Base-by-base conservation (phyloP, 2,888 invertebrate genomes). In the Oscheius sp. region DNA sequence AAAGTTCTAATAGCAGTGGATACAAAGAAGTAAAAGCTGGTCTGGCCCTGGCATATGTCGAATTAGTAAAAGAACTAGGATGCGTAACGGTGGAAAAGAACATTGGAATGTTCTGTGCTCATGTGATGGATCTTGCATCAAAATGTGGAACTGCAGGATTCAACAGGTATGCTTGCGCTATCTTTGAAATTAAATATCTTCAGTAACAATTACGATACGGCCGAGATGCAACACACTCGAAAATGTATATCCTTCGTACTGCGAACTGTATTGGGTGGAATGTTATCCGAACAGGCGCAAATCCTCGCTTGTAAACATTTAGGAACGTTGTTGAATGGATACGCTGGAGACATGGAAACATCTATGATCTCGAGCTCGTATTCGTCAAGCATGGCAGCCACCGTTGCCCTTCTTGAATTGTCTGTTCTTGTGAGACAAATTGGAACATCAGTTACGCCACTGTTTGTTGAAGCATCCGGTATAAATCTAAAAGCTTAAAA, bases 231-330 rank as follows among this genome's bases (percentile, higher is more conserved):
- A 26, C 44, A 44, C 44, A 59, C 14, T 12, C 20, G 59, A 41
- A 59, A 59, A 88, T 98, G 97, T 87, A 93, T 97, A 71, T 93
- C 93, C 86, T 98, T 95, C 87, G 94, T 78, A 17, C 61, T 78
- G 8, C 67, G 74, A 20, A 51, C 70, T 20, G 70, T 72, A 0
- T 17, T 74, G 12, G 74, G 97, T 0, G 92, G 93, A 86, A 92
- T 97, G 91, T 89, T 98, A 24, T 94, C 95, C 0, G 98, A 98
- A 88, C 95, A 95, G 82, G 95, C 96, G 8, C 98, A 98, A 87
- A 91, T 94, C 32, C 86, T 87, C 20, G 96, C 96, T 0, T 93
- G 94, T 86, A 94, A 94, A 86, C 95, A 96, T 88, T 91, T 98
- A 63, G 92, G 94, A 74, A 92, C 92, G 77, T 91, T 95, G 64